Conservation (phyloP, 2,888 invertebrate species). For the Ormyrus pomaceus region DNA sequence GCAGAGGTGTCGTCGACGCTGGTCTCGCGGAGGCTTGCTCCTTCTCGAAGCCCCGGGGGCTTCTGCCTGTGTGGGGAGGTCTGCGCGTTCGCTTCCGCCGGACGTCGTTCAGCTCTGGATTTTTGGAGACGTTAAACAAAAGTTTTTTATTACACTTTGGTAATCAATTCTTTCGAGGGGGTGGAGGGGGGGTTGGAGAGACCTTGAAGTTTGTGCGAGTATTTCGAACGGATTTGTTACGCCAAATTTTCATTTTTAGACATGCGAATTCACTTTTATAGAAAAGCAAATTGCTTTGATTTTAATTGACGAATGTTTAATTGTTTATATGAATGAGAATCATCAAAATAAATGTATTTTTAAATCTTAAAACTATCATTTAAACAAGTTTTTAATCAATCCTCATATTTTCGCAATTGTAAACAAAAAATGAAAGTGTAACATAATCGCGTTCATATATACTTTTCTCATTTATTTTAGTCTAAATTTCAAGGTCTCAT, state of each 20-base stretch:
- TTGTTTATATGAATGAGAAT: not conserved
- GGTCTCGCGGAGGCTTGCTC: slow-evolving; percentile 40
- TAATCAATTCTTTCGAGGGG: slow-evolving; percentile 26
- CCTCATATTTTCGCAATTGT: not conserved
- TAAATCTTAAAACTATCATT: not conserved
- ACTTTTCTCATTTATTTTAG: slow-evolving; percentile 19
- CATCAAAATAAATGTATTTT: not conserved
- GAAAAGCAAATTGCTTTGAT: too few relatives aligned
- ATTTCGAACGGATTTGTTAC: too few relatives aligned
- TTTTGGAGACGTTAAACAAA: slow-evolving; percentile 51
- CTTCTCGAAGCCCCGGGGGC: slow-evolving; percentile 66
- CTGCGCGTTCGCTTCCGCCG: slow-evolving; percentile 74
- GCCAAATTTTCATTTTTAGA: too few relatives aligned
- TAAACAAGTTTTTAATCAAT: not conserved
- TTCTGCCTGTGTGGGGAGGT: slow-evolving; percentile 72
- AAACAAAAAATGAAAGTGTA: slow-evolving; percentile 15
- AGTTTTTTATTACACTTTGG: slow-evolving; percentile 56
- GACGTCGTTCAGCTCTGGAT: slow-evolving; percentile 73
- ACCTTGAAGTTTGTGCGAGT: slow-evolving; percentile 18
- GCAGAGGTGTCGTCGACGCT: slow-evolving; percentile 25
- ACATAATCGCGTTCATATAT: slow-evolving; percentile 9
- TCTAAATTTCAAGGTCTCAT: slow-evolving; percentile 53
- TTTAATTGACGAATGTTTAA: not conserved
- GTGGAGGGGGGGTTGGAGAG: not conserved
- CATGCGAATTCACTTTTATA: too few relatives aligned